Evolutionary conservation across 2,888 invertebrate species (phyloP).

Genomic region (Melinaea marsaeus): DNA sequence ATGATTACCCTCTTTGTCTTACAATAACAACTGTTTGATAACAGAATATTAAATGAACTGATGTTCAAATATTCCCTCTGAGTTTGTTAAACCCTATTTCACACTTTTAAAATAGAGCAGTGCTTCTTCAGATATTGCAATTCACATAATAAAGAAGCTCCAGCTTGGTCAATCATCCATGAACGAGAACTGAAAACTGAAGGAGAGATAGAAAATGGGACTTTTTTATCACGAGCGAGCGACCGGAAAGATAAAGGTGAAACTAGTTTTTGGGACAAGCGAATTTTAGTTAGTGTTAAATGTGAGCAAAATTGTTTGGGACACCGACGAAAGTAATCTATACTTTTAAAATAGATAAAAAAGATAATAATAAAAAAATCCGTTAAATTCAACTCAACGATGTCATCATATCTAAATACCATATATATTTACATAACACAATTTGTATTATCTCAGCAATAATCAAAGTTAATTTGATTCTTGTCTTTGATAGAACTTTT

Average conservation of each 20-base stretch:
- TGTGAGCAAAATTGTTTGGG: constrained; percentile 30
- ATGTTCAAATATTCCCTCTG: neutral
- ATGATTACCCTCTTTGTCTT: constrained; percentile 5
- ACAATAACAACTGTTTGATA: constrained; percentile 1
- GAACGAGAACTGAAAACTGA: constrained; percentile 32
- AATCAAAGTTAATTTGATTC: too few relatives aligned
- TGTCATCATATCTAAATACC: neutral
- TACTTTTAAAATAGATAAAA: constrained; percentile 17
- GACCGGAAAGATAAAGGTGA: constrained; percentile 30
- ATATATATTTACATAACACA: too few relatives aligned
- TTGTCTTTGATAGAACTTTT: too few relatives aligned
- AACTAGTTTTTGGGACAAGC: constrained; percentile 31
- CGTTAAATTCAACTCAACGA: neutral
- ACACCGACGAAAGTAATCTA: constrained; percentile 16
- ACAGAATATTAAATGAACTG: neutral
- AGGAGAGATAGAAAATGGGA: constrained; percentile 21
- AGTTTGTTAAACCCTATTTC: neutral
- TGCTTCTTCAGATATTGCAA: neutral
- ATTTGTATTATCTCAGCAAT: too few relatives aligned
- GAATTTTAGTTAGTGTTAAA: constrained; percentile 30
- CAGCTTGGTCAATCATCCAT: constrained; percentile 4
- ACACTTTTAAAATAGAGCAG: neutral
- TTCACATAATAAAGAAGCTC: neutral
- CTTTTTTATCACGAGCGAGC: constrained; percentile 22
- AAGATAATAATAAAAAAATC: neutral